Conservation (phyloP, 37 sponge, comb jelly and placozoan genomes). For the Hexactinellida sp. region DNA sequence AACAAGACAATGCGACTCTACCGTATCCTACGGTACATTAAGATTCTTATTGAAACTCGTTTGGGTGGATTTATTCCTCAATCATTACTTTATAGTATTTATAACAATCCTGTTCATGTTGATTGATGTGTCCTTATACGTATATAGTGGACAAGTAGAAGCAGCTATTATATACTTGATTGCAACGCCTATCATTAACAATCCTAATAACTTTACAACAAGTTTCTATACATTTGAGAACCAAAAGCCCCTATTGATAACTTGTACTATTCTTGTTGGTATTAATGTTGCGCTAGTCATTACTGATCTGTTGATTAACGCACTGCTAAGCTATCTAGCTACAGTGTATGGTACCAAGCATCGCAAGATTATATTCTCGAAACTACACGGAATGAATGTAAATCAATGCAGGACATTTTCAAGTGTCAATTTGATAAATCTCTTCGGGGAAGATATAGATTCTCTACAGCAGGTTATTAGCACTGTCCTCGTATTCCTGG, state of each 20-base stretch:
- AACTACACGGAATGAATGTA: background rate
- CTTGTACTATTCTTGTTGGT: background rate
- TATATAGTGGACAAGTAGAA: background rate
- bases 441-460: constrained; percentile 4
- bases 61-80: background rate
- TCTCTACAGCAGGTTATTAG: background rate
- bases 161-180: background rate
- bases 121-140: background rate
- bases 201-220: background rate
- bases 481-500: background rate
- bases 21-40: background rate
- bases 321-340: background rate
- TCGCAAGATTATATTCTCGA: background rate
- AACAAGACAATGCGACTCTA: background rate
- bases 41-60: background rate
- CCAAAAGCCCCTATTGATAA: background rate
- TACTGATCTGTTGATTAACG: background rate
- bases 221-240: background rate
- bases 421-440: background rate
- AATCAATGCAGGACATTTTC: background rate
- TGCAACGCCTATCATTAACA: background rate
- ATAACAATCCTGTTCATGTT: background rate
- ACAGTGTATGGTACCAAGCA: background rate
- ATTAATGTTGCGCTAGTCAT: background rate
- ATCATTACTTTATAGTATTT: background rate